These are phyloP conservation scores for Lampris megalopsis DNA, from an alignment of 2,113 vertebrate genomes.

Conservation along the genomic window DNA sequence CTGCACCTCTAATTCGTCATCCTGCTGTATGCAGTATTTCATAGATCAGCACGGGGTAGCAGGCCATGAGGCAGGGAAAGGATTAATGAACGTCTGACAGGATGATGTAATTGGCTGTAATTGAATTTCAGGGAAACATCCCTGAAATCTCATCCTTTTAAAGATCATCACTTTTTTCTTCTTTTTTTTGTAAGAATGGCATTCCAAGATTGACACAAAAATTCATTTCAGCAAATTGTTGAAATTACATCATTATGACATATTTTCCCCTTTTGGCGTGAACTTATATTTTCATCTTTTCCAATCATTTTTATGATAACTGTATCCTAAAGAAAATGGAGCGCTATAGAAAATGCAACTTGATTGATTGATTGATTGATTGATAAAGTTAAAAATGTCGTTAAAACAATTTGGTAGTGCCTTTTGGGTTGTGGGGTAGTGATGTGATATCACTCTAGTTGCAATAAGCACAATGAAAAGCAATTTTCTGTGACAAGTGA, in stretches of 20 bases:
- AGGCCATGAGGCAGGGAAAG: conserved; percentile 7
- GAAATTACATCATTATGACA: conserved; percentile 13
- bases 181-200: conserved; percentile 5
- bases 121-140: conserved; percentile 18
- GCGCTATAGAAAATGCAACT: conserved; percentile 62
- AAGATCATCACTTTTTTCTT: conserved; percentile 6
- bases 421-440: conserved; percentile 43
- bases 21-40: conserved; percentile 42
- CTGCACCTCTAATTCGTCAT: conserved; percentile 45
- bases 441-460: conserved; percentile 59
- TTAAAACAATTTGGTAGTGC: conserved; percentile 49
- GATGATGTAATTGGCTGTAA: conserved; percentile 57
- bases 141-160: conserved; percentile 34
- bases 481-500: conserved; percentile 45
- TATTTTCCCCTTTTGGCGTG: conserved; percentile 13
- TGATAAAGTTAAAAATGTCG: conserved; percentile 18
- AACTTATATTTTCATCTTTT: conserved; percentile 32
- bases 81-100: conserved; percentile 21
- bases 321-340: conserved; percentile 64
- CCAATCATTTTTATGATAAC: conserved; percentile 60
- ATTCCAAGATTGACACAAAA: conserved; percentile 8
- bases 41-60: conserved; percentile 32
- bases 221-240: conserved; percentile 46
- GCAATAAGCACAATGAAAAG: conserved; percentile 56
- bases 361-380: conserved; percentile 50